These are phyloP conservation scores for Varanus salvator DNA, from an alignment of 2,113 vertebrate genomes.

Conservation along the genomic window DNA sequence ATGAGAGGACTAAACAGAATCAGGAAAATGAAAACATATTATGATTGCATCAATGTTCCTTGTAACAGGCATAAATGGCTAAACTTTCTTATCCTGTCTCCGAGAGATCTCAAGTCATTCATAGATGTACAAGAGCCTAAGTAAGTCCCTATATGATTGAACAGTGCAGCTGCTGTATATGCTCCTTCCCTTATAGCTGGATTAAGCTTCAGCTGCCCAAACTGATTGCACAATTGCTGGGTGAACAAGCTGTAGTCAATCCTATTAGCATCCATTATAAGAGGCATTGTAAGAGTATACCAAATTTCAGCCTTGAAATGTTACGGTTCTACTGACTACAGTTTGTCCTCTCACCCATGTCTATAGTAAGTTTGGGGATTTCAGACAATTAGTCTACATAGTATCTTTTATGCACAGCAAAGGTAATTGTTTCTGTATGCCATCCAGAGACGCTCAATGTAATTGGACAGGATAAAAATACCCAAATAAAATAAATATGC, in stretches of 20 bases:
- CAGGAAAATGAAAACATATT: neutral
- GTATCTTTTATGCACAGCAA: neutral
- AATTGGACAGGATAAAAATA: no score
- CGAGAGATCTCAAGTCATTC: neutral
- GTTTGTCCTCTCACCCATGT: no score
- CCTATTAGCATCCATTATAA: neutral
- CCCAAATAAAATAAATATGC: no score
- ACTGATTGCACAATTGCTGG: neutral
- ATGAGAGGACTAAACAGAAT: neutral
- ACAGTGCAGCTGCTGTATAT: neutral
- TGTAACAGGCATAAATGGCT: neutral
- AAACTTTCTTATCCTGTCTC: neutral
- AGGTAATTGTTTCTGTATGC: neutral
- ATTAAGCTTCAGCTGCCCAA: neutral
- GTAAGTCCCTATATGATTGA: neutral
- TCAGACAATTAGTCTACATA: neutral
- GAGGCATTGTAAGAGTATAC: no score
- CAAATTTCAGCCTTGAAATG: no score
- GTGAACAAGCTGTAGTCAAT: neutral
- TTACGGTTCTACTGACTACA: no score
- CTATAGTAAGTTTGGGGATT: no score
- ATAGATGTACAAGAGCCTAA: neutral
- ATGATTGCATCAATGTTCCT: neutral
- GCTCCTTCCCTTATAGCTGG: neutral
- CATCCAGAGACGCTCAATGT: no score